A percentile compares a stretch with the other conserved stretches of the same genome.
These are phyloP conservation scores for Drosophila persimilis DNA, from an alignment of 1,140 invertebrate species.

Conservation along the genomic window DNA sequence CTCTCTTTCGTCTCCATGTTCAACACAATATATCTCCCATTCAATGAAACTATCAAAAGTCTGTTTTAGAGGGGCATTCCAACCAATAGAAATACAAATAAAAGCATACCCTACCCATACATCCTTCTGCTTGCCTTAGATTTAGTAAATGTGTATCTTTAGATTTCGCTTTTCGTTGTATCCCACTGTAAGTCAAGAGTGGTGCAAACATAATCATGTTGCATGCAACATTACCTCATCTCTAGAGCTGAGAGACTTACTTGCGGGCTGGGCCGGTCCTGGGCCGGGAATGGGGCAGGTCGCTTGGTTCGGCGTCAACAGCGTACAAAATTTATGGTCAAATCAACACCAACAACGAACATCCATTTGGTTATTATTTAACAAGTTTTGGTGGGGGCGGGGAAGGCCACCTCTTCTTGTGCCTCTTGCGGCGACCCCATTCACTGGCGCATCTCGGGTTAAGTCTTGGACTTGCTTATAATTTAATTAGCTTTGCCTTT, in stretches of 20 bases:
- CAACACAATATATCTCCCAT: too few species aligned
- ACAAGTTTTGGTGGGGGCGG: conserved; percentile 21
- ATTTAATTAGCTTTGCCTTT: conserved; percentile 72
- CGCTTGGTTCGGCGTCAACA: conserved; percentile 45
- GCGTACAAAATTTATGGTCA: conserved; percentile 60
- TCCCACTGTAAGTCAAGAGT: conserved; percentile 53
- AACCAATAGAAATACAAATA: too few species aligned
- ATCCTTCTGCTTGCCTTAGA: too few species aligned
- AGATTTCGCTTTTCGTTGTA: too few species aligned
- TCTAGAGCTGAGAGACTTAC: conserved; percentile 4
- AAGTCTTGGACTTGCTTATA: conserved; percentile 54
- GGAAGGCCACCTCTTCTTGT: too few species aligned
- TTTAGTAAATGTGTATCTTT: too few species aligned
- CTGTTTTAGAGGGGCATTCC: too few species aligned
- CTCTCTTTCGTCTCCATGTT: too few species aligned
- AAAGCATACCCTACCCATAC: too few species aligned
- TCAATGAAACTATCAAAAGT: too few species aligned
- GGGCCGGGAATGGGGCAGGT: not conserved
- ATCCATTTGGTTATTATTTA: conserved; percentile 74
- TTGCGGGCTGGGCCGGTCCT: conserved; percentile 12
- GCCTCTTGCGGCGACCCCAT: conserved; percentile 26
- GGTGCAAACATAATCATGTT: conserved; percentile 15
- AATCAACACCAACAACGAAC: conserved; percentile 53
- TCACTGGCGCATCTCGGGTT: conserved; percentile 35
- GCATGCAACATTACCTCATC: conserved; percentile 53